Base-by-base conservation (phyloP, 2,113 vertebrate genomes). In the Rhegmatorhina hoffmannsi region DNA sequence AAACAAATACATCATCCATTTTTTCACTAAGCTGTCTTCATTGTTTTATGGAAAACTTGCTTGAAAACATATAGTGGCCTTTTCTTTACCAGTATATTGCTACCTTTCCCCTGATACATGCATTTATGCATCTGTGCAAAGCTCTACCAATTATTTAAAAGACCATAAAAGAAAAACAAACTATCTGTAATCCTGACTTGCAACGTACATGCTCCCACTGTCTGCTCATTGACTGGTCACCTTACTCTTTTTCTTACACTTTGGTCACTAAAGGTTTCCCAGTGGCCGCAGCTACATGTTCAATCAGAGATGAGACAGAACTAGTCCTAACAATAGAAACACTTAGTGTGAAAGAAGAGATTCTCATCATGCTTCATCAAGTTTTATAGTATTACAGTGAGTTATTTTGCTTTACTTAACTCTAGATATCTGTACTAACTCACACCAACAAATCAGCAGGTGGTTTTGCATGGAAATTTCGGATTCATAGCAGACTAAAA, bases 111-210 rank as follows among this genome's bases (percentile, higher is more conserved):
- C 36, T 66, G 38, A 24, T 47, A 46, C 33, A 40, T 46, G 25
- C 7, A 59, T 63, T 93, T 73, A 88, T 15, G 33, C 43, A 69
- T 13, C 46, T 67, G 47, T 59, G 76, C 28, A 83, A 83, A 77
- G 19, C 50, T 87, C 72, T 62, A 91, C 53, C 46, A 79, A 68
- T 53, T 86, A 85, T 67, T 92, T 21, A 91, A 77, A 83, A 59
- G 7, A 50, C 1, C 3, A 89, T 59, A 81, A 69, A 49, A 90
- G 63, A 50, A 80, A 88, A 94, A 16, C 11, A 87, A 53, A 40
- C 26, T 69, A 13, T 49, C 44, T 83, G 63, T 74, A 73, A 94
- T 77, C 47, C 34, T 89, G 52, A 81, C 3, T 80, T 89, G 75
- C 34, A 58, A 89, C 92, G 84, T 78, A 70, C 47, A 81, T 84